Evolutionary conservation across 2,888 invertebrate genomes (phyloP), one percentile per base, ranked within the genome.

Genomic region (Caenorhabditis japonica): DNA sequence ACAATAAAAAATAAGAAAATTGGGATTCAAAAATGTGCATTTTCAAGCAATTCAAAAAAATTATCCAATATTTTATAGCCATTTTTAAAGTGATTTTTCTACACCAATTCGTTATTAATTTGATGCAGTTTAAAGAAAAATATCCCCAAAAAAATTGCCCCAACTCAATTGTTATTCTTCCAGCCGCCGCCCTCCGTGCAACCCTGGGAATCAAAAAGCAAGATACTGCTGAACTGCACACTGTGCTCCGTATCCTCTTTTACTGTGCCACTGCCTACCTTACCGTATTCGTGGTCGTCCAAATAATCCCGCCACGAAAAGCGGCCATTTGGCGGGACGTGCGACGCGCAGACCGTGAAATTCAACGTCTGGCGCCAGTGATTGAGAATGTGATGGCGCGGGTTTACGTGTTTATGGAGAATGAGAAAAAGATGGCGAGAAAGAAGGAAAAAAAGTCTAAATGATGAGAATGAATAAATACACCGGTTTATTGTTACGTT

Each of bases 361-460:
- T 61, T n/a, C 53, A 60, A 4, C 21, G 70, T 30, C 21, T 61
- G 34, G 47, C 61, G 4, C 70, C 70, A 5, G 70, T 70, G 1
- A 56, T 70, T 15, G 60, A 70, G 49, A 13, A 21, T 17, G 27
- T 70, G 27, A 33, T 70, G 33, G 21, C 15, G n/a, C 36, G 17
- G 39, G 70, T 70, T 1, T 53, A 70, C 36, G 17, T 19, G 21
- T 70, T 49, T 44, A 49, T 70, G 70, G 59, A 68, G 25, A 43
- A 12, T 17, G 21, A 43, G 27, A 47, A 55, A 23, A 46, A 49
- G 27, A 30, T 23, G 0, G 38, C 15, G 3, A 15, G n/a, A 33
- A 49, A 39, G 38, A 12, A n/a, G 25, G 17, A 39, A 10, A 10
- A 17, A 5, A 12, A 7, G 8, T 19, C 52, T 3, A 53, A 46